A percentile compares a stretch with the other conserved stretches of the same genome.
Conservation (phyloP, 2,113 vertebrate species). For the Cyprinodon variegatus region DNA sequence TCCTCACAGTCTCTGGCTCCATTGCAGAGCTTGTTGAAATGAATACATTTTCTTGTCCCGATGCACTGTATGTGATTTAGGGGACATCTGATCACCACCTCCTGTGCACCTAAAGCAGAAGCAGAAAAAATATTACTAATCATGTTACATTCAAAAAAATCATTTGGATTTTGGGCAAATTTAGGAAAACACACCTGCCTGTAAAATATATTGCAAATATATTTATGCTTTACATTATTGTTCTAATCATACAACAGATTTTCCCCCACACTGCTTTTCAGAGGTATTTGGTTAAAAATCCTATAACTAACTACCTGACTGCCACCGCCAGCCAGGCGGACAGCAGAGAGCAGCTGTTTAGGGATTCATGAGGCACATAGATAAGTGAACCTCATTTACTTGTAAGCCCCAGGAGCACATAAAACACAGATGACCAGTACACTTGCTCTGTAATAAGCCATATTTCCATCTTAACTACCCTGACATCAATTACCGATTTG, state of each 20-base stretch:
- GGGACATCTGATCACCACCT: constrained; percentile 86
- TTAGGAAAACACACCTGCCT: neutral
- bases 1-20: constrained; percentile 90
- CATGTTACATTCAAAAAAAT: constrained; percentile 12
- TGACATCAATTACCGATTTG: constrained; percentile 77
- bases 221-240: constrained; percentile 62
- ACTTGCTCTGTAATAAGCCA: constrained; percentile 73
- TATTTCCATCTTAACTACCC: constrained; percentile 70
- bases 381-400: constrained; percentile 73
- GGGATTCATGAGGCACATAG: constrained; percentile 81
- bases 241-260: constrained; percentile 65
- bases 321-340: constrained; percentile 40
- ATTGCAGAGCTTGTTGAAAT: constrained; percentile 93
- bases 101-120: constrained; percentile 82
- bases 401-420: constrained; percentile 72
- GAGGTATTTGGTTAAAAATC: constrained; percentile 24
- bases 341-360: constrained; percentile 76
- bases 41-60: constrained; percentile 89
- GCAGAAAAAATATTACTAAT: constrained; percentile 26
- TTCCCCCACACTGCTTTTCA: constrained; percentile 36
- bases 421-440: constrained; percentile 80
- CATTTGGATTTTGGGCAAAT: neutral
- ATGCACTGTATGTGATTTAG: constrained; percentile 89
- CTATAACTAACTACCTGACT: constrained; percentile 46
- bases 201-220: constrained; percentile 47